Evolutionary conservation across 2,797 vertebrate genomes (phyloP), one percentile per base, ranked within the genome.

Genomic region (Forpus xanthops): DNA sequence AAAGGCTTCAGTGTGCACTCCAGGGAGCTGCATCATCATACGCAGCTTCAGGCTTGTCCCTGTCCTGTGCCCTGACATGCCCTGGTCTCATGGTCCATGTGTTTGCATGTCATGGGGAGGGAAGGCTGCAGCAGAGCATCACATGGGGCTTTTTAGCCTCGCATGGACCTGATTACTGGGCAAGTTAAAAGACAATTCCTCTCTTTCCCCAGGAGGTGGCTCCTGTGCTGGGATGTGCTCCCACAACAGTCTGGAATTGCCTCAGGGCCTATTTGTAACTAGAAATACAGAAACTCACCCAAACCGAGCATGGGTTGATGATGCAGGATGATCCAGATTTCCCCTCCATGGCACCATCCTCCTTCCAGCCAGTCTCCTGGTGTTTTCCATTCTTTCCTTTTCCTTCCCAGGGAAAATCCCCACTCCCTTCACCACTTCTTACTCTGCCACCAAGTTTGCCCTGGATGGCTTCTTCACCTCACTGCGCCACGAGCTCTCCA

Each of bases 401-500:
- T 42, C 47, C 19, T 85, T 65, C n/a, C 42, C 94, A 99, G 99
- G 98, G 86, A 99, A 97, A 95, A 75, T 98, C 31, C 42, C 97
- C 77, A 96, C 90, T 56, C 98, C 98, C 27, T 98, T 98, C 49
- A 97, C 97, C 39, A 96, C 96, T 11, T 98, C 98, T 1, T 99
- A 99, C 65, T 78, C 96, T 6, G 98, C 98, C 58, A 98, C 98
- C 42, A 99, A 99, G 96, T 98, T 98, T 93, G 98, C 98, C 2
- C 79, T 99, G 94, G 98, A 98, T 15, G 98, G 99, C n/a, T 99
- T 99, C 96, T 99, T 99, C 28, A 95, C 97, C 60, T 94, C 98
- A 0, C 94, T 99, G 77, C 90, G 87, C 65, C 98, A 98, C 11
- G 99, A 99, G 81, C 96, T 99, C 83, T 80, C 93, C 5, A 98